Conservation (phyloP, 1,140 invertebrate species). For the Zaprionus ornatus region DNA sequence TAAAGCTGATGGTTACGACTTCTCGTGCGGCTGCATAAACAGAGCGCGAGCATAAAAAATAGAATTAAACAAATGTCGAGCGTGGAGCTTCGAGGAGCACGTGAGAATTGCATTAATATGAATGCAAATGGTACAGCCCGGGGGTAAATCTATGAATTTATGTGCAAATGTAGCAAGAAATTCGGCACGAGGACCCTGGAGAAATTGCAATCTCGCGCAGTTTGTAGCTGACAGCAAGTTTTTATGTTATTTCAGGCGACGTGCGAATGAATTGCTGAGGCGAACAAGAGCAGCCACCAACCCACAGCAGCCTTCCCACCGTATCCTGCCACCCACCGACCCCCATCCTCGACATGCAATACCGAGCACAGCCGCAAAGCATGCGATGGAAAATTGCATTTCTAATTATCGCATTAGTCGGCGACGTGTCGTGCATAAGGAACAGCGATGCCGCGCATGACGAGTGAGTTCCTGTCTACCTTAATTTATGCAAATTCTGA, state of each 20-base stretch:
- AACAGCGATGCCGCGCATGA: constrained; percentile 57
- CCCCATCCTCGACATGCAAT: constrained; percentile 55
- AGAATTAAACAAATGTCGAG: constrained; percentile 74
- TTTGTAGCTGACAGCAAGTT: constrained; percentile 74
- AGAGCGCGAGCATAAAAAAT: constrained; percentile 75
- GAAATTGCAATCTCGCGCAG: constrained; percentile 66
- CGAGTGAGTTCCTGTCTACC: constrained; percentile 60
- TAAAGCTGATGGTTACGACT: constrained; percentile 29
- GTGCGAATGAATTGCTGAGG: constrained; percentile 76
- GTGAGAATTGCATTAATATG: constrained; percentile 83
- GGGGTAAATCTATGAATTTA: constrained; percentile 74
- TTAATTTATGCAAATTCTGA: constrained; percentile 71
- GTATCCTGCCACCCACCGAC: not conserved
- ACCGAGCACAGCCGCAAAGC: constrained; percentile 63
- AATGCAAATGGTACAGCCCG: constrained; percentile 61
- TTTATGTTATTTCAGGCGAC: constrained; percentile 69
- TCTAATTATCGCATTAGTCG: constrained; percentile 83
- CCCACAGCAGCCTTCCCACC: not conserved
- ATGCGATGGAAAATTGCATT: constrained; percentile 82
- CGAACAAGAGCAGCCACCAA: constrained; percentile 42
- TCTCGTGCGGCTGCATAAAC: constrained; percentile 71
- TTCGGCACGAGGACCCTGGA: constrained; percentile 47
- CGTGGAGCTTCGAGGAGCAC: constrained; percentile 51
- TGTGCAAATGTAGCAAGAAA: constrained; percentile 74
- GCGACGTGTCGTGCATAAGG: constrained; percentile 80